Base-by-base conservation (phyloP, 2,797 vertebrate species). In the Epinephelus malabaricus region DNA sequence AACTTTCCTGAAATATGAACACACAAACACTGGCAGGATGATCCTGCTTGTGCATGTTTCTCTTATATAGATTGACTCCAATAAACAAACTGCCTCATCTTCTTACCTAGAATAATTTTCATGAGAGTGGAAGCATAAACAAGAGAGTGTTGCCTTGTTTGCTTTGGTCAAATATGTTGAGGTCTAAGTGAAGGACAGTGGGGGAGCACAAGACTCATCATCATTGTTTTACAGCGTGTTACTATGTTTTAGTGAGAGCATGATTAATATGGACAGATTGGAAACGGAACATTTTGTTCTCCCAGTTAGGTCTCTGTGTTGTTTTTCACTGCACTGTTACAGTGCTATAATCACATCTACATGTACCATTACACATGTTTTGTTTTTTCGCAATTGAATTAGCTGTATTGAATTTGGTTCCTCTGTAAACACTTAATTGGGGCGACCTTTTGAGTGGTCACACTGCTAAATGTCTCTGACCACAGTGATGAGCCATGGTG, bases 21-120 rank as follows among this genome's bases (percentile, higher is more conserved):
- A 53, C 78, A 86, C 25, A 4, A 72, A 61, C 59, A 45, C 70
- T 90, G 85, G 88, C 90, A 73, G 50, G 51, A 70, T 21, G 21
- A 40, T 56, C 46, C 27, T 58, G 74, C 75, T 74, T 73, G 82
- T 46, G 61, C 79, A 59, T 81, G 73, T 60, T 86, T 78, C 81
- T 80, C 84, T 89, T 67, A 88, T 82, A 76, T 79, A 85, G 69
- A 83, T 71, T 76, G 73, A 84, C 72, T 79, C 68, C 51, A 78
- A 82, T 87, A 92, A 92, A 91, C 85, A 92, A 90, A 87, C 63
- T 68, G 79, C 69, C 84, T 92, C 79, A 82, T 88, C 84, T 76
- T 88, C 66, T 77, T 68, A 67, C 82, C 64, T 64, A 30, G 73
- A 86, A 67, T 81, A 68, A 88, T 91, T 90, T 76, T 77, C 83